phyloP scores from a whole-genome alignment of 2,888 invertebrate species.

The Portevinia maculata region DNA sequence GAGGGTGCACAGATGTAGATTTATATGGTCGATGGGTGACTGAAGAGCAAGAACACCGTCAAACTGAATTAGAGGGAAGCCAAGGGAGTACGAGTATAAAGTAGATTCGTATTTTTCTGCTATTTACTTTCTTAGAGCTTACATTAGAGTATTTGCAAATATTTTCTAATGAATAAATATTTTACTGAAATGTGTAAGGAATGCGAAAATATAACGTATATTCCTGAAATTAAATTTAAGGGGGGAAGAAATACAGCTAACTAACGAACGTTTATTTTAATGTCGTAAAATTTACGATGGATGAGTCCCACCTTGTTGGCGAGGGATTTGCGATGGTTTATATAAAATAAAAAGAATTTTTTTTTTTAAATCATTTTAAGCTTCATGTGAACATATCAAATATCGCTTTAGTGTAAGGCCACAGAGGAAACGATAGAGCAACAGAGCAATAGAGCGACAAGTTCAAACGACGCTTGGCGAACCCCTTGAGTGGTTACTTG shows the following conservation, averaged over 20 bases:
- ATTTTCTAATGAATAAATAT: not conserved
- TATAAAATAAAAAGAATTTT: too few species aligned
- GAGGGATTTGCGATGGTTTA: too few species aligned
- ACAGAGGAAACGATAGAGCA: too few species aligned
- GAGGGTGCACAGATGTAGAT: not conserved
- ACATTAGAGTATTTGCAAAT: slow-evolving; percentile 3
- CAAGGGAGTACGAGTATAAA: slow-evolving; percentile 9
- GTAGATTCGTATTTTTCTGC: slow-evolving; percentile 4
- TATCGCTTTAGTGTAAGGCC: too few species aligned
- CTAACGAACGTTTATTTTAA: too few species aligned
- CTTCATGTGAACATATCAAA: too few species aligned
- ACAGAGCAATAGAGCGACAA: too few species aligned
- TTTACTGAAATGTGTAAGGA: not conserved
- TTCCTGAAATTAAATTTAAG: slow-evolving; percentile 2
- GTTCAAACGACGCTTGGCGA: too few species aligned
- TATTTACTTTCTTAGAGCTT: slow-evolving; percentile 26
- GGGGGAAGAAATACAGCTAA: too few species aligned
- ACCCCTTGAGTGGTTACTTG: too few species aligned
- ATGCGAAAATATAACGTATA: not conserved
- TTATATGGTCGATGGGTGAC: not conserved
- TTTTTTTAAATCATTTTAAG: too few species aligned
- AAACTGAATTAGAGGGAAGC: slow-evolving; percentile 2
- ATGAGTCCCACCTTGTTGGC: too few species aligned
- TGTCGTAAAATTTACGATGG: not conserved
- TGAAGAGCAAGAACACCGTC: slow-evolving; percentile 21